These are phyloP conservation scores for Heliconius nattereri DNA, from an alignment of 1,140 invertebrate genomes.

Conservation along the genomic window DNA sequence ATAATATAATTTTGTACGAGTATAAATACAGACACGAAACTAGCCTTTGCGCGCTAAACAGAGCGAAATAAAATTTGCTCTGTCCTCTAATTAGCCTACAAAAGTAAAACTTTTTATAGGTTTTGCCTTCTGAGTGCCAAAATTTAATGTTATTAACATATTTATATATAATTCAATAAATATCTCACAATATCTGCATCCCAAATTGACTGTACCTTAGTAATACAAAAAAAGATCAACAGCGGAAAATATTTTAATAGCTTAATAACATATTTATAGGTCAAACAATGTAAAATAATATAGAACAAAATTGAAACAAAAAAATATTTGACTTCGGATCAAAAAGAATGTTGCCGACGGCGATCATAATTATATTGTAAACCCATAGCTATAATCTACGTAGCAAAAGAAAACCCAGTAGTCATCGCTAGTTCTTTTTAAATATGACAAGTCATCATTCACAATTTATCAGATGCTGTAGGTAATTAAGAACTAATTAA, in stretches of 20 bases:
- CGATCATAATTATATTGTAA: not conserved
- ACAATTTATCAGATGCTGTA: constrained; percentile 17
- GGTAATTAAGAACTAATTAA: constrained; percentile 25
- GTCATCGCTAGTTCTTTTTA: not conserved
- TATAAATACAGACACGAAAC: not conserved
- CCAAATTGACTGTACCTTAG: too few species aligned
- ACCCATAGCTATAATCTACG: not conserved
- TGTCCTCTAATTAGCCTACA: not conserved
- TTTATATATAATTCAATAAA: too few species aligned
- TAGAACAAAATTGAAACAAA: too few species aligned
- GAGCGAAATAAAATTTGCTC: not conserved
- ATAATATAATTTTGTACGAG: not conserved
- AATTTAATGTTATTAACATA: not conserved
- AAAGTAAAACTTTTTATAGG: too few species aligned
- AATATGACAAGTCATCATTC: constrained; percentile 15
- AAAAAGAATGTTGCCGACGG: not conserved
- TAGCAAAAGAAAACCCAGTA: constrained; percentile 16
- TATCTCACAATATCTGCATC: too few species aligned
- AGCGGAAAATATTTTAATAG: too few species aligned
- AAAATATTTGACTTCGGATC: not conserved
- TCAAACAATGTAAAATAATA: not conserved
- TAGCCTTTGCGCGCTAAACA: not conserved
- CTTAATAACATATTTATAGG: too few species aligned
- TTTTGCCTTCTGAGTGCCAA: not conserved
- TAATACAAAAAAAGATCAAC: too few species aligned